phyloP scores from a whole-genome alignment of 2,113 vertebrate genomes.

The Proteles cristata region DNA sequence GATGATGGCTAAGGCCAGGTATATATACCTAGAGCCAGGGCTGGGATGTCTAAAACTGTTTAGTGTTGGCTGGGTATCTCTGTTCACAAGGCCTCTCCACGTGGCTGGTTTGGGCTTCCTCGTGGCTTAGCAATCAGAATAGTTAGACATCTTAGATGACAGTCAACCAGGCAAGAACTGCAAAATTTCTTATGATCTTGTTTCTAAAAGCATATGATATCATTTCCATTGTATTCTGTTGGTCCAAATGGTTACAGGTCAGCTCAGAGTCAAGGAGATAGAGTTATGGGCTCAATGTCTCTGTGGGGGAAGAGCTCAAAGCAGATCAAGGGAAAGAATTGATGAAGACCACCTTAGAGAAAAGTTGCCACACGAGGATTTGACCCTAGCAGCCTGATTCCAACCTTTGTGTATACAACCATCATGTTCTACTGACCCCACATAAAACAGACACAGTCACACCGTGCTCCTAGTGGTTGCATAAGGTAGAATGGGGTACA shows the following conservation, averaged over 20 bases:
- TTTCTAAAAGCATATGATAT: neutral
- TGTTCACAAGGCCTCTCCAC: neutral
- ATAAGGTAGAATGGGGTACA: rapidly evolving
- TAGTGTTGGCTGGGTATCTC: neutral
- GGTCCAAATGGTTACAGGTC: neutral
- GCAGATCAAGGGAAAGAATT: neutral
- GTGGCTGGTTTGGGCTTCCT: neutral
- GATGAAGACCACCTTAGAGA: neutral
- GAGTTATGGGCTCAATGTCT: neutral
- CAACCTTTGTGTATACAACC: no score
- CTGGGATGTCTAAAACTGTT: neutral
- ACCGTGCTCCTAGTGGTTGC: rapidly evolving
- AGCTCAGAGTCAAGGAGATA: neutral
- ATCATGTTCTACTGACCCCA: neutral
- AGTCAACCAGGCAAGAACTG: neutral
- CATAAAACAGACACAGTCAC: rapidly evolving
- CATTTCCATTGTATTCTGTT: neutral
- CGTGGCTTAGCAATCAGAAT: neutral
- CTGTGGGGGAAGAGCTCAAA: neutral
- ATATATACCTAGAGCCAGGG: neutral
- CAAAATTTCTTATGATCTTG: neutral
- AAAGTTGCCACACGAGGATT: neutral
- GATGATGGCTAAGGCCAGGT: no score
- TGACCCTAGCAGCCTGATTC: neutral
- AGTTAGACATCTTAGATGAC: neutral